These are phyloP conservation scores for Drosophila aldrichi DNA, from an alignment of 2,888 invertebrate genomes.

Conservation along the genomic window DNA sequence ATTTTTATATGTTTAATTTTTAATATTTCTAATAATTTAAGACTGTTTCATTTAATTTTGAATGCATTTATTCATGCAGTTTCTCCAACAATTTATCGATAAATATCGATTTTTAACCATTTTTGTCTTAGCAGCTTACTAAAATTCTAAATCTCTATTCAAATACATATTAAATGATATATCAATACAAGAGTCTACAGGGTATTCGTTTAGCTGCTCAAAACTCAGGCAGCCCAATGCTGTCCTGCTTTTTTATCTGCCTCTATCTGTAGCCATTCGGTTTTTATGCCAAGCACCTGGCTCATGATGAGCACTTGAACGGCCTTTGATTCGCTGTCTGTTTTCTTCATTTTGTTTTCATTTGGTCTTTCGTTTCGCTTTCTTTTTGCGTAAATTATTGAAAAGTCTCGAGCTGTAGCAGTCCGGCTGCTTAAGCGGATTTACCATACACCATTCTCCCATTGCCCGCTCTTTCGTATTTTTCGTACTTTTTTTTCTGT, in stretches of 20 bases:
- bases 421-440: conserved; percentile 69
- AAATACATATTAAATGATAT: too few relatives aligned
- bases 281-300: conserved; percentile 58
- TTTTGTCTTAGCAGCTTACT: too few relatives aligned
- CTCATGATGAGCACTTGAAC: conserved; percentile 53
- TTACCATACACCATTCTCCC: conserved; percentile 38
- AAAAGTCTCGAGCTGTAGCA: conserved; percentile 65
- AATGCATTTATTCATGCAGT: too few relatives aligned
- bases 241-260: conserved; percentile 28
- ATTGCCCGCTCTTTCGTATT: neutral
- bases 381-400: conserved; percentile 68
- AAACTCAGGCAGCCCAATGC: neutral
- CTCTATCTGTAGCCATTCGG: conserved; percentile 36
- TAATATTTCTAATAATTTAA: neutral
- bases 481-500: neutral
- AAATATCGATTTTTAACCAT: neutral
- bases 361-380: conserved; percentile 14
- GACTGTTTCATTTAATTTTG: too few relatives aligned
- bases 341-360: conserved; percentile 26
- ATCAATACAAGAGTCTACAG: neutral
- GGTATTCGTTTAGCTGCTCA: neutral
- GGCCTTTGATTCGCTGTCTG: conserved; percentile 56
- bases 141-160: too few relatives aligned
- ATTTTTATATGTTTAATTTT: neutral
- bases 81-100: neutral